Evolutionary conservation across 2,113 vertebrate genomes (phyloP), one percentile per base, ranked within the genome.

Genomic region (Nannospalax galili): DNA sequence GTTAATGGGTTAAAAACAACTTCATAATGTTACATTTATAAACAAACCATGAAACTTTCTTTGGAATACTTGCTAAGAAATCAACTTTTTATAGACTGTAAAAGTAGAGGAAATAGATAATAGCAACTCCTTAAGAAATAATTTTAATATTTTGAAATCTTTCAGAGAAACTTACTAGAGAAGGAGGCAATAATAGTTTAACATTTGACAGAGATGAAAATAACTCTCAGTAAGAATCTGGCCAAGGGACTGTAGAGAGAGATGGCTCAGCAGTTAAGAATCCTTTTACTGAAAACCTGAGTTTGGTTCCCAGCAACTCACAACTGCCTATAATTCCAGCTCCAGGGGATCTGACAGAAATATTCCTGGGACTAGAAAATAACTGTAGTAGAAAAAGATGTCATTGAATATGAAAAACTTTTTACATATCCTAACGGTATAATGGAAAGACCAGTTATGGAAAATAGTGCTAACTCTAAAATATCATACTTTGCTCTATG

Each of bases 201-300:
- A 42, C 9, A 24, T 84, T 84, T 32, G 48, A 88, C n/a, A 93
- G 52, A 90, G 26, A 92, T 22, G 73, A 92, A 92, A 69, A 32
- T 42, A 85, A 78, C 28, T 88, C 60, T 73, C 65, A 86, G 5
- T 28, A 84, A 81, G 60, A 88, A 84, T 91, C 37, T 75, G 42
- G 80, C 35, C 60, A 85, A 67, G 37, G 92, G 74, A 45, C 60
- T 52, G 65, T 72, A 92, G 48, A 52, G 48, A 52, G 48, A 52
- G 48, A 52, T 7, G 48, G 48, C 48, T 52, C 48, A 6, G 11
- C 48, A 52, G 48, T 6, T 52, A 52, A 52, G 48, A 52, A 52
- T 52, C 48, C 48, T 52, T 11, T 52, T 52, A 11, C 48, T 7
- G 48, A 52, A 11, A 11, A 52, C 48, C 11, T 52, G 48, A 52